Evolutionary conservation across 2,113 vertebrate genomes (phyloP).

Genomic region (Spermophilus dauricus): DNA sequence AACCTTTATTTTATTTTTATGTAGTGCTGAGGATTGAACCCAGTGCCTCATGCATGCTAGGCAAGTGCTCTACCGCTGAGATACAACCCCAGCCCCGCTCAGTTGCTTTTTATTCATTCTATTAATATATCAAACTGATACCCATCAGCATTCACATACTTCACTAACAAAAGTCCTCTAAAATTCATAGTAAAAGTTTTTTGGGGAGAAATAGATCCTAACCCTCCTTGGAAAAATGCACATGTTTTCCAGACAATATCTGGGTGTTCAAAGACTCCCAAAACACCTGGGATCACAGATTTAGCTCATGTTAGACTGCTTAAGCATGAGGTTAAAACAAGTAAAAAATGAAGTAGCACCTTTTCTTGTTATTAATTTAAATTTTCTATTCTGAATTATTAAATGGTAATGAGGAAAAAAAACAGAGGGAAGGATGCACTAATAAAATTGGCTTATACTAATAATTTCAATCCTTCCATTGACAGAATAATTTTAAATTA

Average conservation of each 20-base stretch:
- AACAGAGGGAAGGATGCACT: not conserved
- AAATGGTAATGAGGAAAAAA: conserved; percentile 25
- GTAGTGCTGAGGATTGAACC: no score
- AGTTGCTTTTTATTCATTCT: not conserved
- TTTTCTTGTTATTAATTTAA: conserved; percentile 61
- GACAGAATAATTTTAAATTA: conserved; percentile 42
- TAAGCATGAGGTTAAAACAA: conserved; percentile 24
- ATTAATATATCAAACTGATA: not conserved
- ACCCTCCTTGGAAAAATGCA: not conserved
- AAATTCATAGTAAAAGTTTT: not conserved
- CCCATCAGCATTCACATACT: not conserved
- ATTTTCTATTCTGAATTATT: conserved; percentile 20
- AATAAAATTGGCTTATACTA: not conserved
- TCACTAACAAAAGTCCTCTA: not conserved
- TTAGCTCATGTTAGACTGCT: not conserved
- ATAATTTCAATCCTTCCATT: not conserved
- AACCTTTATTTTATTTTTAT: no score
- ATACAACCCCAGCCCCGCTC: no score
- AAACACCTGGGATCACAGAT: not conserved
- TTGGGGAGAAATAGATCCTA: not conserved
- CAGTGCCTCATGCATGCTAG: no score
- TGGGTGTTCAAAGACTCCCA: not conserved
- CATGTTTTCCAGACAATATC: conserved; percentile 12
- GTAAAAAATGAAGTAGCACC: not conserved
- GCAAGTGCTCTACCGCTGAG: no score